Percentiles rank a stretch among this genome's conserved stretches.
Conservation (phyloP, 2,113 vertebrate species). For the Junco hyemalis region DNA sequence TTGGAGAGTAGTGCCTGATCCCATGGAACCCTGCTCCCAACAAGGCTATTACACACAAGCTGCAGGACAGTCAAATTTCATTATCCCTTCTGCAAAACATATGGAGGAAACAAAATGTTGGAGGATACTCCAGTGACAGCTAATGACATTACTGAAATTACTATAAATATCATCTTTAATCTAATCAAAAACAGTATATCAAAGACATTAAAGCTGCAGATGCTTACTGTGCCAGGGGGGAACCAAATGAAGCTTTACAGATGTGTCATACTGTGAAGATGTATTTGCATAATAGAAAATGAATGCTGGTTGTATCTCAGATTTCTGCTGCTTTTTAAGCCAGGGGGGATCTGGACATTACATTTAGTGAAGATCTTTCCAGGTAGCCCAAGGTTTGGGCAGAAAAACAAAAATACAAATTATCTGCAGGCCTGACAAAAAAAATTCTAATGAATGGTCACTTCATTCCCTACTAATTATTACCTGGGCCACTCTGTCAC, state of each 20-base stretch:
- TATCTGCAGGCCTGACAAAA: not conserved
- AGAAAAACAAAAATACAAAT: not conserved
- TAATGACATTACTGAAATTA: slow-evolving; percentile 61
- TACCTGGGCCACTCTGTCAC: slow-evolving; percentile 19
- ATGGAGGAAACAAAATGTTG: slow-evolving; percentile 54
- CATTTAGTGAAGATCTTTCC: not conserved
- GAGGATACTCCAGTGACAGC: slow-evolving; percentile 57
- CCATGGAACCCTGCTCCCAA: slow-evolving; percentile 5
- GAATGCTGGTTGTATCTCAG: slow-evolving; percentile 63
- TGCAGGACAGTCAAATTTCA: slow-evolving; percentile 53
- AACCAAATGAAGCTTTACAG: slow-evolving; percentile 65
- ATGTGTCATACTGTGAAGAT: slow-evolving; percentile 67
- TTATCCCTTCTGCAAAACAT: slow-evolving; percentile 52
- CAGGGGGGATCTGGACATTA: not conserved
- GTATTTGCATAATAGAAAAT: slow-evolving; percentile 71
- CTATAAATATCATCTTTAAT: slow-evolving; percentile 63
- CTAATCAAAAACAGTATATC: slow-evolving; percentile 61
- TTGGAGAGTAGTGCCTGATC: not conserved
- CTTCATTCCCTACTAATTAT: slow-evolving; percentile 37
- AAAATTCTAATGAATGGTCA: not conserved
- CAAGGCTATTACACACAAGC: not conserved
- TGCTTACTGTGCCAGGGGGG: slow-evolving; percentile 53
- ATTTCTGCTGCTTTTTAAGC: slow-evolving; percentile 60
- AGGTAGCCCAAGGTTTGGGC: not conserved
- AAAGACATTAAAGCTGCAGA: slow-evolving; percentile 51